A percentile compares a stretch with the other conserved stretches of the same genome.
Conservation (phyloP, 2,797 vertebrate species). For the Acrossocheilus fasciatus region DNA sequence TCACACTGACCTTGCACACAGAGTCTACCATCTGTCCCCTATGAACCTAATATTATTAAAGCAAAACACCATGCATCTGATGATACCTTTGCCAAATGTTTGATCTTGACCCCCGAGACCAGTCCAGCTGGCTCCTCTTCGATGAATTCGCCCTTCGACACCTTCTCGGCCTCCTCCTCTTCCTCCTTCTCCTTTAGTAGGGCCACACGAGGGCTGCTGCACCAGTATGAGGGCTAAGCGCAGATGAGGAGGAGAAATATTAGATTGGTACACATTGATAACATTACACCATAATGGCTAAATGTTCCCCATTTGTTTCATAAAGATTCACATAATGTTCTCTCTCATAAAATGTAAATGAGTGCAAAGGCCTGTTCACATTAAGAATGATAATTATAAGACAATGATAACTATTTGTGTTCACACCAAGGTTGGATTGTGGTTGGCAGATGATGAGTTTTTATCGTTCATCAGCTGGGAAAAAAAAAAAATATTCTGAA, state of each 20-base stretch:
- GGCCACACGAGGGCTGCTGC: constrained; percentile 81
- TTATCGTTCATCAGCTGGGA: background rate
- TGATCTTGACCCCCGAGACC: constrained; percentile 93
- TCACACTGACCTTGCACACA: constrained; percentile 25
- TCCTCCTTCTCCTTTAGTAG: constrained; percentile 88
- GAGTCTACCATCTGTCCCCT: constrained; percentile 22
- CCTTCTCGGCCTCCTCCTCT: constrained; percentile 92
- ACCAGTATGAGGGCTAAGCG: constrained; percentile 95
- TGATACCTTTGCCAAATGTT: constrained; percentile 91
- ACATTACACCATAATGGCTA: background rate
- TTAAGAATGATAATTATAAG: background rate
- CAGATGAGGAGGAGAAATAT: background rate
- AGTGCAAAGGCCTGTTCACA: background rate
- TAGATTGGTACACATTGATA: background rate
- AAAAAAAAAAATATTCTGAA: background rate
- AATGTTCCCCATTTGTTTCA: background rate
- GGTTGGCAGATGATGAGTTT: background rate
- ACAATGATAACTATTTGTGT: background rate
- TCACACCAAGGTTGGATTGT: background rate
- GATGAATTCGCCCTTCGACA: constrained; percentile 88
- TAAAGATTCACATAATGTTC: background rate
- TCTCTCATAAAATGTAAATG: background rate
- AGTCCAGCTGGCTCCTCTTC: constrained; percentile 92
- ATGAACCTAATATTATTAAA: background rate
- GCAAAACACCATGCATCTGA: background rate